A percentile compares a stretch with the other conserved stretches of the same genome.
These are phyloP conservation scores for Scaptomyza pallida DNA, from an alignment of 1,140 invertebrate genomes.

Conservation along the genomic window DNA sequence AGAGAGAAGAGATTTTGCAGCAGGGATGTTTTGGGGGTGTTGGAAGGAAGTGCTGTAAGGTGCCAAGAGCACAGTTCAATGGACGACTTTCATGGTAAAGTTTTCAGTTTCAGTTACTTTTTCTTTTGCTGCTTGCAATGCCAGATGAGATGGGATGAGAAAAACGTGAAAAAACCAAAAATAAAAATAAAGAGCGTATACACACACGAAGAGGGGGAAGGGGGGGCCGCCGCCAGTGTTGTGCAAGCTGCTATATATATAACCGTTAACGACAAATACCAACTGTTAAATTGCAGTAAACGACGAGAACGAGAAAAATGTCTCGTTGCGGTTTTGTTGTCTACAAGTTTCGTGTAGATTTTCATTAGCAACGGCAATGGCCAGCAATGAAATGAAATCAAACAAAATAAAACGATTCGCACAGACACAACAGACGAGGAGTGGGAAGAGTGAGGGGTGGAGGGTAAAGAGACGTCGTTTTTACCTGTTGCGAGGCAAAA, in stretches of 20 bases:
- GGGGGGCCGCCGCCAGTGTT: not conserved
- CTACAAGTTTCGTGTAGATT: conserved; percentile 73
- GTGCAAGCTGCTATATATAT: conserved; percentile 41
- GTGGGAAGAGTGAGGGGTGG: not conserved
- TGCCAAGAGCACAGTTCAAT: conserved; percentile 57
- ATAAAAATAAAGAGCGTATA: conserved; percentile 6
- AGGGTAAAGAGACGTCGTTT: not conserved
- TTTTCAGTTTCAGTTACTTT: conserved; percentile 32
- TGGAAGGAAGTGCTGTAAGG: not conserved
- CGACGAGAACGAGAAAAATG: conserved; percentile 8
- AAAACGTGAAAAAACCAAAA: not conserved
- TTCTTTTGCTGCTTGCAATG: conserved; percentile 6
- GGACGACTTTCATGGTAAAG: conserved; percentile 64
- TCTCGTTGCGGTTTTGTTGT: conserved; percentile 23
- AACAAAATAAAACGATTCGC: conserved; percentile 45
- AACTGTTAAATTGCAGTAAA: conserved; percentile 61
- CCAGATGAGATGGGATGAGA: not conserved
- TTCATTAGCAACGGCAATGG: conserved; percentile 65
- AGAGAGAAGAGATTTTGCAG: not conserved
- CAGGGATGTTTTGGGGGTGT: not conserved
- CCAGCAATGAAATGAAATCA: conserved; percentile 58
- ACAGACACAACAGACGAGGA: conserved; percentile 17
- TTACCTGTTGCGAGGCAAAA: conserved; percentile 66
- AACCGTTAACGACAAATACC: conserved; percentile 62
- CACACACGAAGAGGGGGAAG: not conserved